Conservation (phyloP, 2,113 vertebrate genomes). For the Hippocampus comes region DNA sequence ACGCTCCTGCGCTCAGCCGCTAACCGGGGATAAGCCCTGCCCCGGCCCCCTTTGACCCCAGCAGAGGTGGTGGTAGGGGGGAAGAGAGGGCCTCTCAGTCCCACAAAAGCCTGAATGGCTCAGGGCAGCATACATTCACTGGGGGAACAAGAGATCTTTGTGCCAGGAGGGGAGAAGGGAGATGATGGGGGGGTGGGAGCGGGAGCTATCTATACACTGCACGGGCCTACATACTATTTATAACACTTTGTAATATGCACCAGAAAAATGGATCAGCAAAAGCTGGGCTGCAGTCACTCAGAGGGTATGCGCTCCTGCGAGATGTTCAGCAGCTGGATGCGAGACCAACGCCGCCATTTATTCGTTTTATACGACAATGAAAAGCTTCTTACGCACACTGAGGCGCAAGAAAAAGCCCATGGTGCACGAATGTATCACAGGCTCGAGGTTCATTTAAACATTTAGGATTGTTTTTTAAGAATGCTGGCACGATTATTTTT, state of each 20-base stretch:
- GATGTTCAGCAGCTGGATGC: slow-evolving; percentile 52
- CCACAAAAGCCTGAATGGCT: slow-evolving; percentile 75
- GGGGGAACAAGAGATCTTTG: slow-evolving; percentile 77
- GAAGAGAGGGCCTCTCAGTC: slow-evolving; percentile 60
- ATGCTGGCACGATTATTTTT: not conserved
- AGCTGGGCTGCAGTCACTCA: slow-evolving; percentile 41
- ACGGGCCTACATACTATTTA: slow-evolving; percentile 65
- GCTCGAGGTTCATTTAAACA: not conserved
- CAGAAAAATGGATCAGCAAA: slow-evolving; percentile 60
- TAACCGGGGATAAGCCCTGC: slow-evolving; percentile 67
- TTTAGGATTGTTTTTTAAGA: not conserved
- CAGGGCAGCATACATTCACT: slow-evolving; percentile 72
- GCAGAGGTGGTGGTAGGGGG: slow-evolving; percentile 44
- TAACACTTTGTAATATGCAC: slow-evolving; percentile 66
- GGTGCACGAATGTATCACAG: not conserved
- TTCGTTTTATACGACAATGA: slow-evolving; percentile 32
- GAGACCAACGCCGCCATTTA: slow-evolving; percentile 55
- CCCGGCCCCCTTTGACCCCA: slow-evolving; percentile 73
- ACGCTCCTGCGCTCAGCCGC: slow-evolving; percentile 42
- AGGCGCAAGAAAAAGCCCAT: not conserved
- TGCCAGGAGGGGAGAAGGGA: slow-evolving; percentile 61
- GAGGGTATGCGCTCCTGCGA: slow-evolving; percentile 36
- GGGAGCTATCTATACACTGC: slow-evolving; percentile 43
- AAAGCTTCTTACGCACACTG: not conserved
- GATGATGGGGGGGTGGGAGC: slow-evolving; percentile 24